These are phyloP conservation scores for Hypomecis atomaria DNA, from an alignment of 2,888 invertebrate species.

Conservation along the genomic window DNA sequence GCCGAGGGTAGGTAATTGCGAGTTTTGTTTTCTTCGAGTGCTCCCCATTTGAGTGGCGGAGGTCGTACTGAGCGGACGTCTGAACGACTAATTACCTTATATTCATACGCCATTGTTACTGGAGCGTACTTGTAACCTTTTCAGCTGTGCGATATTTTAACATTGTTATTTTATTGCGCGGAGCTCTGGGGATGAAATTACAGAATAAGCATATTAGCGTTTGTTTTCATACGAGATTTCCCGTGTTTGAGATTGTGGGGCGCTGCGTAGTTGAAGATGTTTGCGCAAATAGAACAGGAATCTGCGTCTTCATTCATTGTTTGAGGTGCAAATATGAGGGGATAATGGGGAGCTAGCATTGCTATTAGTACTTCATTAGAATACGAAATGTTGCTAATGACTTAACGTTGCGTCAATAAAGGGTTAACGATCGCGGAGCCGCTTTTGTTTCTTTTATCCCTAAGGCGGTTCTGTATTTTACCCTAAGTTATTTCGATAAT, in stretches of 20 bases:
- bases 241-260: conserved; percentile 63
- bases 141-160: conserved; percentile 73
- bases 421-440: conserved; percentile 1
- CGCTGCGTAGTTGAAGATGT: conserved; percentile 57
- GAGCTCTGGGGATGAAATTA: conserved; percentile 63
- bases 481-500: background rate
- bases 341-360: conserved; percentile 31
- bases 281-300: conserved; percentile 52
- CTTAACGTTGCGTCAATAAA: conserved; percentile 16
- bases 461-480: background rate
- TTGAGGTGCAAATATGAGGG: conserved; percentile 40
- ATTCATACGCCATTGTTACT: conserved; percentile 66
- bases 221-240: conserved; percentile 66
- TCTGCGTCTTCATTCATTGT: conserved; percentile 42
- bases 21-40: conserved; percentile 83
- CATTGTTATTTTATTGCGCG: conserved; percentile 78
- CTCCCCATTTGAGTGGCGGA: conserved; percentile 76
- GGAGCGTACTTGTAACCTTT: conserved; percentile 63
- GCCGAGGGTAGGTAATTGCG: conserved; percentile 81
- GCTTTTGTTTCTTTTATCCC: background rate
- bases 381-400: conserved; percentile 26
- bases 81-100: conserved; percentile 78
- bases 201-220: conserved; percentile 77
- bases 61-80: conserved; percentile 73
- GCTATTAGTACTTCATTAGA: conserved; percentile 32